phyloP scores from a whole-genome alignment of 2,113 vertebrate species.

The Leuciscus idus region DNA sequence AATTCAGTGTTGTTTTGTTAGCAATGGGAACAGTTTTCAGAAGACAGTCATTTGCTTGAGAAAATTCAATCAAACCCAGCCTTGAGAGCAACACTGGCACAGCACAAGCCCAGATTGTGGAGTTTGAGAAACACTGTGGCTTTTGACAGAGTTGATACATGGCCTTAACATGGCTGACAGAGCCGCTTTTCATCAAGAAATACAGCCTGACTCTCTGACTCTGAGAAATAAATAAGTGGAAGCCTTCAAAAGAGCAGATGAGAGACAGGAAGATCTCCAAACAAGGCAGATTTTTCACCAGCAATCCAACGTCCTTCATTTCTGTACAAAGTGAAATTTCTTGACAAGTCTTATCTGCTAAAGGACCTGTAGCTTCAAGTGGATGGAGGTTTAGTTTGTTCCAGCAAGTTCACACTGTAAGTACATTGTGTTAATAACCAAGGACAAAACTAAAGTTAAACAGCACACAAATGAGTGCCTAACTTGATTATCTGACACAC shows the following conservation, averaged over 20 bases:
- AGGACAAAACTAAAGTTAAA: slow-evolving; percentile 38
- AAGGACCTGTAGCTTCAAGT: background rate
- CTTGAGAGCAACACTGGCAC: slow-evolving; percentile 62
- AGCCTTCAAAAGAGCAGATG: slow-evolving; percentile 25
- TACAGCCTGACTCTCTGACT: slow-evolving; percentile 43
- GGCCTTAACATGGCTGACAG: slow-evolving; percentile 69
- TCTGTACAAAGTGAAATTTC: slow-evolving; percentile 27
- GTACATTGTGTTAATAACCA: slow-evolving; percentile 22
- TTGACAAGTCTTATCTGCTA: slow-evolving; percentile 17
- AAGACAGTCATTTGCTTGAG: slow-evolving; percentile 33
- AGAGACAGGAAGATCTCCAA: slow-evolving; percentile 7
- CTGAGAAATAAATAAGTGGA: slow-evolving; percentile 46
- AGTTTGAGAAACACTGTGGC: slow-evolving; percentile 71
- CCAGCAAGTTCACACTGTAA: slow-evolving; percentile 16
- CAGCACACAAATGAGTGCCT: background rate
- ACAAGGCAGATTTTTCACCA: background rate
- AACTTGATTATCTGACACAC: background rate
- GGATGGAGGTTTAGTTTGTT: background rate
- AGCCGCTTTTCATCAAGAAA: slow-evolving; percentile 76
- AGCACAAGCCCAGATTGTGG: slow-evolving; percentile 49
- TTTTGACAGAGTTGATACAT: slow-evolving; percentile 72
- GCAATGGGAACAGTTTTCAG: slow-evolving; percentile 47
- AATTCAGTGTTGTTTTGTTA: slow-evolving; percentile 30
- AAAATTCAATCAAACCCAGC: slow-evolving; percentile 68
- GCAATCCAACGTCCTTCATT: slow-evolving; percentile 43